phyloP scores from a whole-genome alignment of 1,140 invertebrate species.

The Eciton burchellii region DNA sequence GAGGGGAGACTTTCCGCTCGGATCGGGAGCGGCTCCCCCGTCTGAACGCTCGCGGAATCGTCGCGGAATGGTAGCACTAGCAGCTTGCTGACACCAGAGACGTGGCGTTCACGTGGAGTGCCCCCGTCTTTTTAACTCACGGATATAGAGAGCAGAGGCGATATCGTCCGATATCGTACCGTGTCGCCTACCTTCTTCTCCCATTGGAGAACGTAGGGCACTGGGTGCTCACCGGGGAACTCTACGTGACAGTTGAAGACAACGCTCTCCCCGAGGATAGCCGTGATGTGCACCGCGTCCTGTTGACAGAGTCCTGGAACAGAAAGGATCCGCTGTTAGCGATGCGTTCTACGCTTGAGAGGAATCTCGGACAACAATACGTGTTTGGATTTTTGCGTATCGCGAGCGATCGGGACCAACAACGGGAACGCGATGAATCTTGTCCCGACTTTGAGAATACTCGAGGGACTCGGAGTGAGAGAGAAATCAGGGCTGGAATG shows the following conservation, averaged over 20 bases:
- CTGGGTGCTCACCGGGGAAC: slow-evolving; percentile 96
- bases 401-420: too few species aligned
- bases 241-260: slow-evolving; percentile 98
- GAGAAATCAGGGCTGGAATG: too few species aligned
- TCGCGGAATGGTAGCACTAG: slow-evolving; percentile 33
- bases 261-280: slow-evolving; percentile 97
- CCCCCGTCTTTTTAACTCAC: slow-evolving; percentile 85
- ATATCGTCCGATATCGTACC: slow-evolving; percentile 93
- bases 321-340: slow-evolving; percentile 54
- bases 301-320: slow-evolving; percentile 89
- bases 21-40: slow-evolving; percentile 65
- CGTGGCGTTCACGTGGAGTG: slow-evolving; percentile 78
- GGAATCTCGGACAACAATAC: background rate
- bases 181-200: slow-evolving; percentile 98
- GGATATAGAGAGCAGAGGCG: slow-evolving; percentile 87
- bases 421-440: too few species aligned
- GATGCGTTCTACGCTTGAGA: background rate
- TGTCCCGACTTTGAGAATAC: too few species aligned
- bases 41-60: slow-evolving; percentile 27
- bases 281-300: slow-evolving; percentile 97
- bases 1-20: slow-evolving; percentile 38
- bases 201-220: slow-evolving; percentile 98
- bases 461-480: too few species aligned
- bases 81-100: slow-evolving; percentile 78
- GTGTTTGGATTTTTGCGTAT: too few species aligned